Evolutionary conservation across 1,140 invertebrate genomes (phyloP), one percentile per base, ranked within the genome.

Genomic region (Euglossa dilemma): DNA sequence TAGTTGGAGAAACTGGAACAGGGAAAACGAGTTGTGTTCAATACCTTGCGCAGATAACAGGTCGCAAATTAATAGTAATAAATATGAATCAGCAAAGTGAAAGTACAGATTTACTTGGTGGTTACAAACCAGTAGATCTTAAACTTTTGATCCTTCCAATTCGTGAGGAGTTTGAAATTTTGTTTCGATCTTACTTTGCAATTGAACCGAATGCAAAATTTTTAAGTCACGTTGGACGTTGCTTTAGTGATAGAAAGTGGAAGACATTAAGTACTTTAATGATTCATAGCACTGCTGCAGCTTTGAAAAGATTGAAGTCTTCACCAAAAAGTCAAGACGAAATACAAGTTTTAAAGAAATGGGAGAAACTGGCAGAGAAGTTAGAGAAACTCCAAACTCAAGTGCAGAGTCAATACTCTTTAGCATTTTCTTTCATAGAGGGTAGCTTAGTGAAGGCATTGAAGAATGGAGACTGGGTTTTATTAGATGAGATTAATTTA

Each of bases 21-120:
- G 99, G 99, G 18, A 99, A 99, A 95, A 99, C 99, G 0, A 98
- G 98, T n/a, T 96, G 97, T 0, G 96, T 99, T 52, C 99, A 99
- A 92, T 98, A 98, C 93, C 94, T 99, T 28, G 98, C 99, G 0
- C 95, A 97, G 85, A 96, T 97, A 84, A 96, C 97, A 0, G 97
- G 97, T 20, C 96, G 98, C 86, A 97, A 97, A 91, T 94, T 99
- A 20, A 95, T 98, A 61, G 98, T 99, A 0, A 97, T 99, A n/a
- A 99, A 99, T 93, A 98, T 99, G 97, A 99, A 99, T 93, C 99
- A 99, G 93, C 99, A 99, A 93, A 99, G 98, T 88, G 99, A 99
- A 94, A 98, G 97, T 70, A 96, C 98, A 6, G 99, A 99, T 95
- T 95, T 99, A 18, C 95, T 99, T 3, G 99, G 99, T 89, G 99